phyloP scores from a whole-genome alignment of 2,797 vertebrate species.

The Geotrypetes seraphini region DNA sequence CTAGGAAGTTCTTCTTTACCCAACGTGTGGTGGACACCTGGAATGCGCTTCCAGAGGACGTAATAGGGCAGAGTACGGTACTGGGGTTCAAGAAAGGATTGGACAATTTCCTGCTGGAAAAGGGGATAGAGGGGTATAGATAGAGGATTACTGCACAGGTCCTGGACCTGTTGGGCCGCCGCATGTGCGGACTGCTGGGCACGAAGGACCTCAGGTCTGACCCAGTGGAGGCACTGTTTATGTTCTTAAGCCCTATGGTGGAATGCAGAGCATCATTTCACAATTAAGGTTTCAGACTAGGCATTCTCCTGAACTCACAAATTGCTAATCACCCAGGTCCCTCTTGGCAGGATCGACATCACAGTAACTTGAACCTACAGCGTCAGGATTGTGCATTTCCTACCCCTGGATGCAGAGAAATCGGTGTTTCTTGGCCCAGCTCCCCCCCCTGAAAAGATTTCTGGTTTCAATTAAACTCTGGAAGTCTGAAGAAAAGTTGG shows the following conservation, averaged over 20 bases:
- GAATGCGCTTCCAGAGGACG: too few species aligned
- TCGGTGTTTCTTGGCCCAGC: conserved; percentile 46
- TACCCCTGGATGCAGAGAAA: conserved; percentile 47
- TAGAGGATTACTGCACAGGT: too few species aligned
- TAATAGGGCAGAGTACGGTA: too few species aligned
- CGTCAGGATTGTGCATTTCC: conserved; percentile 51
- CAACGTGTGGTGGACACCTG: too few species aligned
- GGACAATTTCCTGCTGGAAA: too few species aligned
- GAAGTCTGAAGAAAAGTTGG: conserved; percentile 31
- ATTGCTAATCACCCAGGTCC: conserved; percentile 43
- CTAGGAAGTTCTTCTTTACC: too few species aligned
- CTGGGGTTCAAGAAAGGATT: too few species aligned
- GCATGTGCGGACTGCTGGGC: too few species aligned
- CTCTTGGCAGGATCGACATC: conserved; percentile 35
- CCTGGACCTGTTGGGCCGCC: too few species aligned
- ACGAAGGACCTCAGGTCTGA: too few species aligned
- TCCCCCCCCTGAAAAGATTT: conserved; percentile 50
- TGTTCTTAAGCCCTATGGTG: conserved; percentile 1
- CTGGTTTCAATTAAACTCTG: conserved; percentile 62
- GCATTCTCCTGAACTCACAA: conserved; percentile 37
- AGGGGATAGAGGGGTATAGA: too few species aligned
- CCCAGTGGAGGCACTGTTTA: too few species aligned
- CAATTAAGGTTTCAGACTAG: conserved; percentile 18
- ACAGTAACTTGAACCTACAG: conserved; percentile 51
- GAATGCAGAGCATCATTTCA: conserved; percentile 13